Evolutionary conservation across 2,888 invertebrate genomes (phyloP), one percentile per base, ranked within the genome.

Genomic region (Drosophila longiperda): DNA sequence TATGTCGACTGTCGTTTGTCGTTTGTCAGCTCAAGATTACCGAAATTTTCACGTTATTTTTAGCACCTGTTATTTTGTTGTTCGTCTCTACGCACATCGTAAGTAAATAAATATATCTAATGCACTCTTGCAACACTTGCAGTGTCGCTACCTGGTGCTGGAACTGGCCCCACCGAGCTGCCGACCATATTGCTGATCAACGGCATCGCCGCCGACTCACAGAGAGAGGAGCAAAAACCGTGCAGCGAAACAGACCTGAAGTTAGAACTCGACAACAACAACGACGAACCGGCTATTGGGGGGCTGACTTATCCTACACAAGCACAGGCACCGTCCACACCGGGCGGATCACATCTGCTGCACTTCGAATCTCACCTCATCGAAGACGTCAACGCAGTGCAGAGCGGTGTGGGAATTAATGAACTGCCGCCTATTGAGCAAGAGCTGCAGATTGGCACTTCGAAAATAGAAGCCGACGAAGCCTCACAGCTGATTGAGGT

Each of bases 61-160:
- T 86, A 87, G 85, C 85, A 87, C 86, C 86, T 87, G 85, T 85
- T 70, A 38, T 40, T 50, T 29, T 48, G 50, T 58, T 70, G 15
- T 49, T 49, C 12, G n/a, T 54, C 59, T 50, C 52, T 36, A 38
- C n/a, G 38, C 52, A 52, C 54, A 45, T 32, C 49, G 59, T 36
- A 73, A 55, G 73, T 73, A 60, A 68, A 67, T 73, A 64, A 57
- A 61, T 58, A 23, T 65, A 15, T 73, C 26, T 73, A n/a, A 63
- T 64, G 29, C n/a, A 20, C 33, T 2, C 53, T 50, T 60, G 32
- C n/a, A 33, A 38, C 23, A 52, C n/a, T 88, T 85, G 26, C 74
- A 93, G 93, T 93, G 91, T 93, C 93, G 88, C 91, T 93, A 87
- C 93, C 93, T 84, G 93, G 93, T 82, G 92, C 92, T 88, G 91